Evolutionary conservation across 1,140 invertebrate genomes (phyloP), one percentile per base, ranked within the genome.

Genomic region (Hesperophylax magnus): DNA sequence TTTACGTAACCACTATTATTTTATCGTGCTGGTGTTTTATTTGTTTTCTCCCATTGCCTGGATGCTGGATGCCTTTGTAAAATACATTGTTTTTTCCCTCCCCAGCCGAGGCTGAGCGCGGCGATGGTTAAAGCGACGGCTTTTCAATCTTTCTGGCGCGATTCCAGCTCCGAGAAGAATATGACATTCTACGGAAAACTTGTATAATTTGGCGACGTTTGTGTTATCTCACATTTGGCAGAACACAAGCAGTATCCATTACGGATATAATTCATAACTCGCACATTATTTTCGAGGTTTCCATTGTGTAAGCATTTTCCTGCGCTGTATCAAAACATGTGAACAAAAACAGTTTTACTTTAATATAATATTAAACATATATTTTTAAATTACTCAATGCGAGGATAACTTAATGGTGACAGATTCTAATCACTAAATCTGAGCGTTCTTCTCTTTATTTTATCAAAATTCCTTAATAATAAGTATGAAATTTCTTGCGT

Each of bases 1-100:
- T 78, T 78, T 78, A 22, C 65, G 77, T 18, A 78, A 78, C 77
- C 56, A 14, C 9, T 78, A 27, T 14, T 56, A 53, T 53, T 72
- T 53, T 72, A 67, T 63, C 61, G 20, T 24, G 47, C 11, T 53
- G 52, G 17, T 20, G 54, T 31, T 67, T 52, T 72, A 72, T 53
- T 53, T 54, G 52, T 72, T 72, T 72, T 17, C 47, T 72, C 22
- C 52, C 24, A 56, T 27, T 22, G 69, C 20, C 65, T 6, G 65
- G 39, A 69, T 69, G 69, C 65, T 15, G 63, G 34, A 67, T 67
- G 63, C 27, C 47, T 72, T 24, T 15, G 52, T 54, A 27, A 72
- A 27, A 54, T 11, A 72, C 52, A 72, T 72, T 54, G 47, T 72
- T 72, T 72, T 53, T 71, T 72, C 18, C 63, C 17, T 34, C 11